Evolutionary conservation across 1,140 invertebrate species (phyloP).

Genomic region (Streblospio benedicti): DNA sequence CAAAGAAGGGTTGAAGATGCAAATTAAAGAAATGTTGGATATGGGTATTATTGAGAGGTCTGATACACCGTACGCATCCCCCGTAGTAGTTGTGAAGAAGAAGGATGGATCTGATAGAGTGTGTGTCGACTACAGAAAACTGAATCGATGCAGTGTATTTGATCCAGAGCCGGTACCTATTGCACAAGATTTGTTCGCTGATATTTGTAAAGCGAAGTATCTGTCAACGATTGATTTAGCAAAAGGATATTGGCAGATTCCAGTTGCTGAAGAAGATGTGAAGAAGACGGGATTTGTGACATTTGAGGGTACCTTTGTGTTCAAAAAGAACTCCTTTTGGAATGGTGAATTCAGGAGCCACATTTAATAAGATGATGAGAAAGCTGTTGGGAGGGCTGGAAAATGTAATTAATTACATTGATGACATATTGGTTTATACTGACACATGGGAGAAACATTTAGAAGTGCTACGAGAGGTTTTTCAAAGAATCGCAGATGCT

Average conservation of each 20-base stretch:
- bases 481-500: background rate
- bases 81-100: slow-evolving; percentile 15
- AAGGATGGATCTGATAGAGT: slow-evolving; percentile 5
- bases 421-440: background rate
- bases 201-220: too few relatives aligned
- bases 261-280: background rate
- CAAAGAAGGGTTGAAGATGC: background rate
- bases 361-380: slow-evolving; percentile 7
- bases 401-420: slow-evolving; percentile 6
- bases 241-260: slow-evolving; percentile 10
- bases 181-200: too few relatives aligned
- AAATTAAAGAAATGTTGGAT: slow-evolving; percentile 16
- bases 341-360: background rate
- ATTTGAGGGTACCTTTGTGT: background rate
- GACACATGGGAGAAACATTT: slow-evolving; percentile 3
- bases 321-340: slow-evolving; percentile 7
- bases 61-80: slow-evolving; percentile 15
- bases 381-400: background rate
- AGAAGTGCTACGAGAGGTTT: background rate
- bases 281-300: slow-evolving; percentile 1
- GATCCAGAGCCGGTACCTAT: too few relatives aligned
- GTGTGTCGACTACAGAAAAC: slow-evolving; percentile 14
- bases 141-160: slow-evolving; percentile 7
- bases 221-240: slow-evolving; percentile 4
- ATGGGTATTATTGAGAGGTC: slow-evolving; percentile 14